Base-by-base conservation (phyloP, 35 echinoderm and acorn worm genomes). In the Holothuria glaberrima region DNA sequence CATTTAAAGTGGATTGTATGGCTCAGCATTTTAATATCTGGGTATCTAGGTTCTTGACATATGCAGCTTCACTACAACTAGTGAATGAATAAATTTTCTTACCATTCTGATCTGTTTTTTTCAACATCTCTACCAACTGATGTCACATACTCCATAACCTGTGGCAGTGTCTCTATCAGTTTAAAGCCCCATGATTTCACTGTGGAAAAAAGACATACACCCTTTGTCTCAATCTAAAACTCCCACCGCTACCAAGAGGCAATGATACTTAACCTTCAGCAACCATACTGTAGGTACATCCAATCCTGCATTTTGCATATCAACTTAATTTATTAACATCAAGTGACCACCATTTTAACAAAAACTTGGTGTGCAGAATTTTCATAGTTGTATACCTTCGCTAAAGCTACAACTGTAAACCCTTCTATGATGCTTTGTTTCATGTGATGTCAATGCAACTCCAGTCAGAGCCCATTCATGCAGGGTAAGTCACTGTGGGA, bases 31-130 rank as follows among this genome's bases (percentile, higher is more conserved):
- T 65, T 65, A 65, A 65, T 4, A 29, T 21, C 20, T 65, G 62
- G 12, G 62, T 65, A n/a, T 21, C 2, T 65, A 12, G 2, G 10
- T 14, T 54, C 13, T 54, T 54, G 50, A 46, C 50, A 9, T 9
- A 54, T 0, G 50, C 9, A 54, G 16, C 2, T 65, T n/a, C 5
- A 30, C 66, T 69, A 29, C 25, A 69, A 18, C 66, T 12, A 13
- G 4, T 6, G 6, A 24, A 4, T 13, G 7, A 12, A 25, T 21
- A 26, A 69, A 33, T 25, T 26, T 29, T 69, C 90, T 92, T 60
- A 94, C 96, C 96, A 98, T 14, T 90, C 48, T 29, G 56, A 30
- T 74, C 90, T 58, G 41, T 94, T 98, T 29, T 98, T 28, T 71
- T 78, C 13, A 9, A 98, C 96, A 87, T 98, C 93, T 58, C 96